Base-by-base conservation (phyloP, 2,888 invertebrate genomes). In the Venustoraphidia nigricollis region DNA sequence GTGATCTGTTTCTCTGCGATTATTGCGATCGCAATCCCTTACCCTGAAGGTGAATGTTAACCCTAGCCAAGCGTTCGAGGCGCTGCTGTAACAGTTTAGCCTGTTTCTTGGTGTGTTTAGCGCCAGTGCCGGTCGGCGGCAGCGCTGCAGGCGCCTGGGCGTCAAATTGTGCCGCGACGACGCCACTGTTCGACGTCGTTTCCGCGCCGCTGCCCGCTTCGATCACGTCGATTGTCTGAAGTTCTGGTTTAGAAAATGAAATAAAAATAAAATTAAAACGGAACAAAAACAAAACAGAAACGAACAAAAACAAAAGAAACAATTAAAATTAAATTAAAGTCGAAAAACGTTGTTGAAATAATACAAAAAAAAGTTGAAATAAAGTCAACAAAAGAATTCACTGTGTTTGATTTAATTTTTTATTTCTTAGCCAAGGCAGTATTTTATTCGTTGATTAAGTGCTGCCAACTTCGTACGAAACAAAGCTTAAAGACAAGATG, bases 41-140 rank as follows among this genome's bases (percentile, higher is more conserved):
- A 89, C 89, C 87, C 69, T 85, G 83, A 60, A 83, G 75, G 69
- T 88, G 87, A 61, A 84, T 83, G 74, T 85, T 85, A 71, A 83
- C 79, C 72, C 82, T 81, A 59, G 81, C 79, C 59, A 83, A 68
- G 70, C 81, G 81, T 64, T 86, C 84, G 63, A 83, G 70, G 57
- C 80, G 79, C 62, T 83, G 78, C 55, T 80, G 79, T 59, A 79
- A 76, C 59, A 80, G 69, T 65, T 79, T 80, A 53, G 79, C 73
- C 60, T 79, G 78, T 61, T 81, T 81, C 70, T 81, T 82, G 51
- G 68, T 69, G 62, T 72, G 68, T 66, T 75, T 75, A 50, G 64
- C 62, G 62, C 58, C 59, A 52, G 66, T 51, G 48, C 65, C 66
- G 64, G 65, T 68, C 66, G 67, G 72, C 67, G 66, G 67, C 65